Base-by-base conservation (phyloP, 2,113 vertebrate species). In the Corapipo altera region DNA sequence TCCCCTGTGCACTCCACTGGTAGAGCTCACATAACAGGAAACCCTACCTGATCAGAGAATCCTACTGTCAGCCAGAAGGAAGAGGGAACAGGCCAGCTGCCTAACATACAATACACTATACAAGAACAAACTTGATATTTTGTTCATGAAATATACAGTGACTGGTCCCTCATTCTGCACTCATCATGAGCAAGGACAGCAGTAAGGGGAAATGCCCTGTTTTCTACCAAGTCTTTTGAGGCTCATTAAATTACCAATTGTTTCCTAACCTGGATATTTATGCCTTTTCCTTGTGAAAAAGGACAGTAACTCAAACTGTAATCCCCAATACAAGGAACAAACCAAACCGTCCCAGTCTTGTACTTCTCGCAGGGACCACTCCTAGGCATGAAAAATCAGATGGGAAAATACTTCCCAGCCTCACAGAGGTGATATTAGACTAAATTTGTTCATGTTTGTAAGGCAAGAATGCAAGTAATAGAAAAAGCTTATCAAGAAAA, bases 91-190 rank as follows among this genome's bases (percentile, higher is more conserved):
- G n/a, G 57, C 52, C 95, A 95, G 61, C n/a, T 95, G 95, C 46
- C 43, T 49, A 95, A 71, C 61, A 28, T 37, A 57, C 54, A 88
- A 55, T 35, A 86, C 67, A 46, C 41, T 49, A 21, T 12, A 74
- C 15, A 78, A 66, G n/a, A 84, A 84, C 61, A 94, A 91, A 94
- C 65, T 21, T 71, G 61, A 74, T 92, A 89, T 87, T 89, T 93
- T 65, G 8, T 69, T 93, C 89, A 95, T 95, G 7, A 96, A 95
- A 95, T 91, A 95, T 85, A 81, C 48, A 94, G 71, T 15, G 28
- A 89, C 18, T 41, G 9, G 39, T 28, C 28, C 44, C 77, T 92
- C 0, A 0, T 75, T 81, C 86, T 76, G 26, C 28, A 43, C 32
- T 78, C 14, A 41, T 41, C 8, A 37, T 27, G 17, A 73, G 33